Base-by-base conservation (phyloP, 2,888 invertebrate species). In the Mythimna ferrago region DNA sequence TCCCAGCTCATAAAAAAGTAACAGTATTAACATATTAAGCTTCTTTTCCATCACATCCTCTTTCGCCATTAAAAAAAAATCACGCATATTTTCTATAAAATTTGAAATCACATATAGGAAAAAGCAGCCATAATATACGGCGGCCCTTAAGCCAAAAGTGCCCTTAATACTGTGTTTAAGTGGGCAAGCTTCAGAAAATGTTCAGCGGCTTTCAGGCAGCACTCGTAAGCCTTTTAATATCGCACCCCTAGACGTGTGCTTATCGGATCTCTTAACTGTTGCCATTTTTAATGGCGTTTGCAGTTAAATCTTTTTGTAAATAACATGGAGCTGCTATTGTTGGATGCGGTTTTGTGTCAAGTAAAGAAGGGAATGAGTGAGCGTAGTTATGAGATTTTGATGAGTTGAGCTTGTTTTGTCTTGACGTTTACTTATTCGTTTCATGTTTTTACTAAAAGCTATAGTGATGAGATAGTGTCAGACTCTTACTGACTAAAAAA, bases 211-310 rank as follows among this genome's bases (percentile, higher is more conserved):
- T 95, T 95, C 94, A 95, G 93, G 91, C 93, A 94, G 95, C 96
- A 95, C 96, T 95, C 92, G 90, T 93, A 94, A 94, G 95, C 94
- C 95, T 95, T 96, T 96, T 96, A 95, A 96, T 96, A 95, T 95
- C 92, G 93, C 93, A 88, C 94, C 93, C 85, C 94, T 92, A 89
- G 89, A 85, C 87, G 58, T 54, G 89, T 88, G 86, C 92, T 92
- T 94, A 94, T 93, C 92, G 91, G 89, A 91, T 80, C 84, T 86
- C 82, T 82, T 84, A 81, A 88, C 80, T 83, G 92, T 93, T 91
- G 91, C 94, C 87, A 88, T 94, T 94, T 94, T 91, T 92, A 92
- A 93, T 91, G 89, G 92, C 88, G 90, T 92, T 92, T 90, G 86
- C 86, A 82, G 84, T 85, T 86, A 82, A 87, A 87, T 81, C 75